phyloP scores from a whole-genome alignment of 2,797 vertebrate genomes.

The Paedocypris micromegethes region DNA sequence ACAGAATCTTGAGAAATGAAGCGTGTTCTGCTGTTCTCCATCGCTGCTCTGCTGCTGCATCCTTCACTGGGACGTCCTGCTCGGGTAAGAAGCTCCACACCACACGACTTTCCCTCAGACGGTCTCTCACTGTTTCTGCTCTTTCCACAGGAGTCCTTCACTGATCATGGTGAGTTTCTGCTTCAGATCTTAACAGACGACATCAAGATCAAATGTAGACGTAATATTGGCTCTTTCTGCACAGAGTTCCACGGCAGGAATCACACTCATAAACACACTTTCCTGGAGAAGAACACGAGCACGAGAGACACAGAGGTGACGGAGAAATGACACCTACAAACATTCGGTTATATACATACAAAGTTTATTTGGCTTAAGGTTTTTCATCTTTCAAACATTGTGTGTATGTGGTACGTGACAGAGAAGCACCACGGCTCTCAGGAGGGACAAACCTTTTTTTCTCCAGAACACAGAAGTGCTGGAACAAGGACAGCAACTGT shows the following conservation, averaged over 20 bases:
- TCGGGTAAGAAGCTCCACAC: slow-evolving; percentile 16
- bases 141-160: slow-evolving; percentile 7
- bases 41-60: slow-evolving; percentile 24
- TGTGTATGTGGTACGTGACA: slow-evolving; percentile 1
- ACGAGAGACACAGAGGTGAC: too few relatives aligned
- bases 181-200: too few relatives aligned
- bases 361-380: too few relatives aligned
- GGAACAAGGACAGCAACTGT: slow-evolving; percentile 10
- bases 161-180: slow-evolving; percentile 12
- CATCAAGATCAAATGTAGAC: too few relatives aligned
- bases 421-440: slow-evolving; percentile 21
- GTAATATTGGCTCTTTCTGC: too few relatives aligned
- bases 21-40: slow-evolving; percentile 5
- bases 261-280: too few relatives aligned
- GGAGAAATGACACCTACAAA: too few relatives aligned
- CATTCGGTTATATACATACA: too few relatives aligned
- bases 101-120: not conserved
- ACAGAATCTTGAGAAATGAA: slow-evolving; percentile 20
- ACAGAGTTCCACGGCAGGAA: too few relatives aligned
- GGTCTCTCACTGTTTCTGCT: not conserved
- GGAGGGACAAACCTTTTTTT: slow-evolving; percentile 35
- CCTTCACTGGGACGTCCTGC: slow-evolving; percentile 23
- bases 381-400: not conserved
- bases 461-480: slow-evolving; percentile 24
- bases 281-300: too few relatives aligned